Percentiles rank a stretch among this genome's conserved stretches.
Conservation (phyloP, 2,888 invertebrate genomes). For the Asteroscopus sphinx region DNA sequence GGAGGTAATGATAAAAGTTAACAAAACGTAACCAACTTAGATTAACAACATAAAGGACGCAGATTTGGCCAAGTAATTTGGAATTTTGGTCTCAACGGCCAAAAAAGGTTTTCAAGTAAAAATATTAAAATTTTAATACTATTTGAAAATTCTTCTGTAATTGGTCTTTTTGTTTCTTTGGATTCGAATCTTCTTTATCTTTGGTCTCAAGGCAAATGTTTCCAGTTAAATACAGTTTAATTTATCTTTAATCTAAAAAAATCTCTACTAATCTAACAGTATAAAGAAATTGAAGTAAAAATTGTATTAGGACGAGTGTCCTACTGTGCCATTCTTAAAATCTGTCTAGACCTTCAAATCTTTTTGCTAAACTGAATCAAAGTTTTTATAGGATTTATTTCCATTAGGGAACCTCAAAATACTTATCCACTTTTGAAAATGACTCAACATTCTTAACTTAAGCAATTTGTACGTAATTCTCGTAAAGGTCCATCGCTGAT, state of each 20-base stretch:
- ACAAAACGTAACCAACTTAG: conserved; percentile 67
- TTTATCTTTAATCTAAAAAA: neutral
- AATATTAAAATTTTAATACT: conserved; percentile 40
- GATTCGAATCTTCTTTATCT: neutral
- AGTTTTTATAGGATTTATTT: neutral
- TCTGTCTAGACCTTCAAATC: neutral
- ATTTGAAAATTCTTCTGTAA: conserved; percentile 39
- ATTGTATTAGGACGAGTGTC: no score
- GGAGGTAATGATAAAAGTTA: conserved; percentile 62
- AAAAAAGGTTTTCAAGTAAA: conserved; percentile 21
- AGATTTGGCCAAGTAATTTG: conserved; percentile 45
- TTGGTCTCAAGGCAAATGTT: neutral
- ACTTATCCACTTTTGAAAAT: conserved; percentile 9
- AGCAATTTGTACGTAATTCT: conserved; percentile 3
- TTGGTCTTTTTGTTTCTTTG: conserved; percentile 40
- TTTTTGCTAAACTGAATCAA: no score
- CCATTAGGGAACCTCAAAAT: conserved; percentile 2
- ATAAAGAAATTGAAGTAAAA: no score
- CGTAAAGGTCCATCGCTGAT: conserved; percentile 8
- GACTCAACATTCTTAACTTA: conserved; percentile 11
- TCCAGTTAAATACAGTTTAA: no score
- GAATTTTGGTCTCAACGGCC: conserved; percentile 27
- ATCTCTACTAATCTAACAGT: neutral
- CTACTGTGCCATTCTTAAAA: no score
- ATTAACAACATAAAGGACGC: conserved; percentile 59